Evolutionary conservation across 2,113 vertebrate species (phyloP).

Genomic region (Donacobius atricapilla): DNA sequence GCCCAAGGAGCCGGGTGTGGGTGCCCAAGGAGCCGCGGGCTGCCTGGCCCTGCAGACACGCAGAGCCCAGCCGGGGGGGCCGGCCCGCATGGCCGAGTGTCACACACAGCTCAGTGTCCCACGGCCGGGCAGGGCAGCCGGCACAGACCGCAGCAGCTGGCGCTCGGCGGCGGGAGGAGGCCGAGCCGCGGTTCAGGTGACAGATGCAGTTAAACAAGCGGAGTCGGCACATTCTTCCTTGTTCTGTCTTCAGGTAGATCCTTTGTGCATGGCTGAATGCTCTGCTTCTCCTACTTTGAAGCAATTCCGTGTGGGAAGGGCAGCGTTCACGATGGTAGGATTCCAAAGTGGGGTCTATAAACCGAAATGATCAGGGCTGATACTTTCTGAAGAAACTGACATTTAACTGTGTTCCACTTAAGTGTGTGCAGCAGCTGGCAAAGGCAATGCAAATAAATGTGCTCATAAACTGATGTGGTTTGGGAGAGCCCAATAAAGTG

Average conservation of each 20-base stretch:
- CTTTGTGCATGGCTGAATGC: not conserved
- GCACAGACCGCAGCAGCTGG: not conserved
- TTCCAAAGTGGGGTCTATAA: not conserved
- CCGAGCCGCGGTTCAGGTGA: not conserved
- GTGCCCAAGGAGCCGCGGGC: rapidly evolving
- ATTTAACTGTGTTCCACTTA: not conserved
- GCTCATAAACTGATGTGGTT: not conserved
- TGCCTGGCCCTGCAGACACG: rapidly evolving
- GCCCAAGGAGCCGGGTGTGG: too few species aligned
- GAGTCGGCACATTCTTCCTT: not conserved
- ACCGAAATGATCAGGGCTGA: not conserved
- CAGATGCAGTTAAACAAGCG: not conserved
- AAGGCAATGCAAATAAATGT: not conserved
- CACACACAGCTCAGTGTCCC: not conserved
- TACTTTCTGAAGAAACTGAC: not conserved
- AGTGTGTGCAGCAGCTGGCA: not conserved
- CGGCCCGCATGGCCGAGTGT: not conserved
- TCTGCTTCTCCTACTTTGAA: not conserved
- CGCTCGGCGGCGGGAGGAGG: not conserved
- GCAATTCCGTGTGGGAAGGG: not conserved
- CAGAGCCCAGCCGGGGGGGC: not conserved
- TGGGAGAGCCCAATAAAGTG: not conserved
- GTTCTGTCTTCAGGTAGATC: not conserved
- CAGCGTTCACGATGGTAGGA: not conserved
- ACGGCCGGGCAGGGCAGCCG: not conserved